Evolutionary conservation across 2,113 vertebrate species (phyloP).

Genomic region (Hemichromis elongatus): DNA sequence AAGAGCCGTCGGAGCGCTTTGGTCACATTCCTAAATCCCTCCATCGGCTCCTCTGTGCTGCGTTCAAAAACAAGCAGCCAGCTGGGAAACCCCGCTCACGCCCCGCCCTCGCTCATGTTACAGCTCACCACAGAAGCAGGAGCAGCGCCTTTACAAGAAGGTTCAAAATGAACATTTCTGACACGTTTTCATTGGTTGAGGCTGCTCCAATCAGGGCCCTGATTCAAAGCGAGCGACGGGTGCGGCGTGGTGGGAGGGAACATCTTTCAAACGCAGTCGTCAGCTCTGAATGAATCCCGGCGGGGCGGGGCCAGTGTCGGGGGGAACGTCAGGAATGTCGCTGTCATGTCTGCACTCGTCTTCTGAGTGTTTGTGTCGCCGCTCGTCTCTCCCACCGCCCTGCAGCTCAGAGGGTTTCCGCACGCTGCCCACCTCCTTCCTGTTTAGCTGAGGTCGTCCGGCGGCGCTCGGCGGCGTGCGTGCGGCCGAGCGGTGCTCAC

Average conservation of each 20-base stretch:
- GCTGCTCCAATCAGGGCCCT: rapidly evolving
- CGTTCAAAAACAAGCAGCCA: not conserved
- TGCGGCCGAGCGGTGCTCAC: not conserved
- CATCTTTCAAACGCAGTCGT: not conserved
- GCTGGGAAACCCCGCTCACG: not conserved
- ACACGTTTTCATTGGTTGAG: not conserved
- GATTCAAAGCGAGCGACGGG: not conserved
- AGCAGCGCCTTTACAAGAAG: not conserved
- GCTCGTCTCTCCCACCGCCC: not conserved
- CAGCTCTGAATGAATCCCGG: not conserved
- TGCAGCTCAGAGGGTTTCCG: not conserved
- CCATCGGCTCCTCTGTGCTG: not conserved
- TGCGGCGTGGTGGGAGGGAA: not conserved
- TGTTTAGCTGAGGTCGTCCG: not conserved
- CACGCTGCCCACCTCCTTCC: not conserved
- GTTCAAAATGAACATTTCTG: rapidly evolving
- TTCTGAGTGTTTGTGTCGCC: not conserved
- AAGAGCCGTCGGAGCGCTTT: not conserved
- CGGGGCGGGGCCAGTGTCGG: not conserved
- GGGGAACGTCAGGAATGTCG: conserved; percentile 31
- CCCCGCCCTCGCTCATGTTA: not conserved
- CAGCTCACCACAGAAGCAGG: not conserved
- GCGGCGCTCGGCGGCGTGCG: not conserved
- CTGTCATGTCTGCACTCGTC: conserved; percentile 41
- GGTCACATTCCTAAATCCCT: not conserved